Evolutionary conservation across 2,113 vertebrate species (phyloP).

Genomic region (Meles meles): DNA sequence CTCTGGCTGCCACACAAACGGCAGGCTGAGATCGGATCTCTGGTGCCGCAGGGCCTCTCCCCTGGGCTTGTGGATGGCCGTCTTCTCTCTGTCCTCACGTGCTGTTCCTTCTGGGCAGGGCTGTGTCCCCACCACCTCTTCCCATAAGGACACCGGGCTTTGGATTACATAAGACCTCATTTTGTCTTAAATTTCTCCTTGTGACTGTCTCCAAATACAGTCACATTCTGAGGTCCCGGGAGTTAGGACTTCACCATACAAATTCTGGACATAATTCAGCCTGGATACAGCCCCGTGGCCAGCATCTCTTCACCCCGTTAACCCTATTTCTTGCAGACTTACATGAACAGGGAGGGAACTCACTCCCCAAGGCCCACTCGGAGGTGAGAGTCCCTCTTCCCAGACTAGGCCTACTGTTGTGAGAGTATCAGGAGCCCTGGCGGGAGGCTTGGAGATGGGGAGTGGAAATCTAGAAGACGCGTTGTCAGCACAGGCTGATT

Average conservation of each 20-base stretch:
- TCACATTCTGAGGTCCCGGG: not conserved
- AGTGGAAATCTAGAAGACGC: not conserved
- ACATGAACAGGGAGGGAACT: not conserved
- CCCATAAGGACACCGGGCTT: not conserved
- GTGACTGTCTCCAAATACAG: not conserved
- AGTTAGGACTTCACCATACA: not conserved
- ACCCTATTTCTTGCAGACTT: not conserved
- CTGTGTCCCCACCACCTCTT: not conserved
- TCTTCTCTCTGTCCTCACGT: not conserved
- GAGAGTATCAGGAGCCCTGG: not conserved
- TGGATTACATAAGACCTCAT: not conserved
- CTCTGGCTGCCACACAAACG: not conserved
- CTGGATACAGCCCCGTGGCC: not conserved
- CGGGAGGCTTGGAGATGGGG: not conserved
- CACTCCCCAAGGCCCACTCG: not conserved
- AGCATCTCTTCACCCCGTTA: not conserved
- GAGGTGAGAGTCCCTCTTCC: not conserved
- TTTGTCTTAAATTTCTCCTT: not conserved
- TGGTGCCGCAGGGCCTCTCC: rapidly evolving
- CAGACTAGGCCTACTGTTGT: not conserved
- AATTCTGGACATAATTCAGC: not conserved
- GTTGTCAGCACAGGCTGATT: not conserved
- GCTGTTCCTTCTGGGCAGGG: not conserved
- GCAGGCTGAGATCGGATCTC: not conserved
- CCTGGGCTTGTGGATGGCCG: not conserved